A percentile compares a stretch with the other conserved stretches of the same genome.
Conservation (phyloP, 2,797 vertebrate species). For the Acanthopagrus latus region DNA sequence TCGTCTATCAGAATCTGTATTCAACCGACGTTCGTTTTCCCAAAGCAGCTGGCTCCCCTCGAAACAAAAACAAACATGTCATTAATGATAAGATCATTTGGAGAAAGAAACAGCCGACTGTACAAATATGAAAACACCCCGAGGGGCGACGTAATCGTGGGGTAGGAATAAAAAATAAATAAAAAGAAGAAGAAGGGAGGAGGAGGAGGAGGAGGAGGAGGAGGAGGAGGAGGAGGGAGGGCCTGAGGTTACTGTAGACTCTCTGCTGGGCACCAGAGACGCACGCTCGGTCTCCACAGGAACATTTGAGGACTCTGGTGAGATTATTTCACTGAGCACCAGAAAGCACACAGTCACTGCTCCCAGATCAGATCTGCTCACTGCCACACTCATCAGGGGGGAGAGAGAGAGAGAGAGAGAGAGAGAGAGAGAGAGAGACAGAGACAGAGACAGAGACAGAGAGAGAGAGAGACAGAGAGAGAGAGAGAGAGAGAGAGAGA, state of each 20-base stretch:
- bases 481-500: too few relatives aligned
- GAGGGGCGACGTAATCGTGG: slow-evolving; percentile 1
- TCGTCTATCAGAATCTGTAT: too few relatives aligned
- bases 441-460: too few relatives aligned
- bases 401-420: too few relatives aligned
- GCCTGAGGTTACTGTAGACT: slow-evolving; percentile 42
- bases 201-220: too few relatives aligned
- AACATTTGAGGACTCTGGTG: slow-evolving; percentile 38
- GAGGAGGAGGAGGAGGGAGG: neutral
- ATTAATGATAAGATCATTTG: neutral
- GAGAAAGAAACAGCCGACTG: neutral
- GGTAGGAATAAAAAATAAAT: neutral
- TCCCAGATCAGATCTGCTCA: too few relatives aligned
- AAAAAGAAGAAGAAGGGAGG: too few relatives aligned
- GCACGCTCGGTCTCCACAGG: slow-evolving; percentile 35
- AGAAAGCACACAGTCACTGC: slow-evolving; percentile 4
- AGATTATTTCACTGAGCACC: slow-evolving; percentile 37
- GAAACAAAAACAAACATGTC: slow-evolving; percentile 2
- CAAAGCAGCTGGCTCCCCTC: neutral
- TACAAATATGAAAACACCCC: slow-evolving; percentile 10
- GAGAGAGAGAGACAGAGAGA: too few relatives aligned
- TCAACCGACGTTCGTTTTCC: neutral
- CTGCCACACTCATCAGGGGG: too few relatives aligned
- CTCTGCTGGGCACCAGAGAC: slow-evolving; percentile 38
- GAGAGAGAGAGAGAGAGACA: too few relatives aligned